Percentiles rank a stretch among this genome's conserved stretches.
Conservation (phyloP, 2,888 invertebrate species). For the Aphidius colemani region DNA sequence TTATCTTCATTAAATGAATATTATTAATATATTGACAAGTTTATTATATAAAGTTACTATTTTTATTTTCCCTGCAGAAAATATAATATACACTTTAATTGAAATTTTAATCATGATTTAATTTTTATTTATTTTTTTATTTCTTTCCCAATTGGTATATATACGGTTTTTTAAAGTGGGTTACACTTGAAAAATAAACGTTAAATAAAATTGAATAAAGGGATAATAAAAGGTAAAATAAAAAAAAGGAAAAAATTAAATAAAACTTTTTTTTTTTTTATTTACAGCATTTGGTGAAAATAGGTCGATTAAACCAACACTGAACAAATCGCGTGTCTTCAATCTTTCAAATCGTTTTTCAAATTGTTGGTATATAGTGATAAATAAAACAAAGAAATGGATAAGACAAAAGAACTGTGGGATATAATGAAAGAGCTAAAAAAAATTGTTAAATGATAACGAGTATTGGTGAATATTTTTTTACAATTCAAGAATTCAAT, state of each 20-base stretch:
- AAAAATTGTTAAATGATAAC: too few species aligned
- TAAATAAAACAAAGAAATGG: too few species aligned
- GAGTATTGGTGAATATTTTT: too few species aligned
- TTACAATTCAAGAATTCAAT: too few species aligned
- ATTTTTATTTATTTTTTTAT: constrained; percentile 2
- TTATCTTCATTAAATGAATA: too few species aligned
- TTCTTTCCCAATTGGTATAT: neutral
- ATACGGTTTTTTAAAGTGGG: neutral
- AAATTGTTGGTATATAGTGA: neutral
- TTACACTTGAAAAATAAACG: constrained; percentile 4
- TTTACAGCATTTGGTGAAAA: constrained; percentile 19
- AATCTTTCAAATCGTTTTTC: constrained; percentile 25
- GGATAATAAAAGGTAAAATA: neutral
- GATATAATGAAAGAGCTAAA: too few species aligned
- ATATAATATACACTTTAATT: too few species aligned
- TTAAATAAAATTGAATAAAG: constrained; percentile 8
- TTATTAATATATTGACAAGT: neutral
- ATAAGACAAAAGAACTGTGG: too few species aligned
- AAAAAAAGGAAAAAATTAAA: neutral
- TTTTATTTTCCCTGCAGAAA: too few species aligned
- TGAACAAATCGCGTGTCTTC: constrained; percentile 28
- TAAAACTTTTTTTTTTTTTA: neutral
- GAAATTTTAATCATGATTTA: too few species aligned
- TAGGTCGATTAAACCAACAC: constrained; percentile 26
- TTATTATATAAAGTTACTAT: neutral